A percentile compares a stretch with the other conserved stretches of the same genome.
phyloP scores from a whole-genome alignment of 2,888 invertebrate genomes.

The Subacronicta megacephala region DNA sequence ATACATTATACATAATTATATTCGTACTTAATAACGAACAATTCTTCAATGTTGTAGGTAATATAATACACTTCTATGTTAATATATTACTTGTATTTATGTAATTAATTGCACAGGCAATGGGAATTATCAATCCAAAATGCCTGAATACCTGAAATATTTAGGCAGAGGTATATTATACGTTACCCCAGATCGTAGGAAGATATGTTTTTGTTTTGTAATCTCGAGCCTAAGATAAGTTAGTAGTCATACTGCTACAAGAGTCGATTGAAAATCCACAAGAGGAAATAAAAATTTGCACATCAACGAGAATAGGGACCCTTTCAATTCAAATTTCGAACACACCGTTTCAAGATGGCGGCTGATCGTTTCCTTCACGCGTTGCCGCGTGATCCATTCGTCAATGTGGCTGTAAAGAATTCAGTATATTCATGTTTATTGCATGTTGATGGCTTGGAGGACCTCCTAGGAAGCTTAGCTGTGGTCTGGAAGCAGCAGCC shows the following conservation, averaged over 20 bases:
- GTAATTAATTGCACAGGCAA: no score
- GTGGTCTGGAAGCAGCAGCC: constrained; percentile 91
- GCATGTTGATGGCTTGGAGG: constrained; percentile 89
- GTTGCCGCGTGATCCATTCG: constrained; percentile 78
- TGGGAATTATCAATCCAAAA: no score
- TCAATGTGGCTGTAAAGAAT: constrained; percentile 90
- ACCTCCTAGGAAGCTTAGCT: constrained; percentile 89
- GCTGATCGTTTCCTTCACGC: constrained; percentile 69
- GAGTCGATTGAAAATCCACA: constrained; percentile 24
- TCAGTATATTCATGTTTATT: constrained; percentile 88
- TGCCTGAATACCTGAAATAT: no score
- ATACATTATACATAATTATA: no score
- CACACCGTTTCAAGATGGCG: constrained; percentile 71
- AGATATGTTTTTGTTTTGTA: no score
- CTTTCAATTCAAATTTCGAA: constrained; percentile 53
- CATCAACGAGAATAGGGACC: constrained; percentile 43
- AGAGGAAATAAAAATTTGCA: constrained; percentile 37
- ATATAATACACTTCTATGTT: no score
- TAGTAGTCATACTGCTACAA: constrained; percentile 24
- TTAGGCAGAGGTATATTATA: no score
- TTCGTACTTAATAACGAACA: no score
- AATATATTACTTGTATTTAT: no score
- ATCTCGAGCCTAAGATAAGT: not conserved
- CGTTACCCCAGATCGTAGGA: no score
- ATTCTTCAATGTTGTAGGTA: no score